Evolutionary conservation across 2,113 vertebrate genomes (phyloP).

Genomic region (Xenopus borealis): DNA sequence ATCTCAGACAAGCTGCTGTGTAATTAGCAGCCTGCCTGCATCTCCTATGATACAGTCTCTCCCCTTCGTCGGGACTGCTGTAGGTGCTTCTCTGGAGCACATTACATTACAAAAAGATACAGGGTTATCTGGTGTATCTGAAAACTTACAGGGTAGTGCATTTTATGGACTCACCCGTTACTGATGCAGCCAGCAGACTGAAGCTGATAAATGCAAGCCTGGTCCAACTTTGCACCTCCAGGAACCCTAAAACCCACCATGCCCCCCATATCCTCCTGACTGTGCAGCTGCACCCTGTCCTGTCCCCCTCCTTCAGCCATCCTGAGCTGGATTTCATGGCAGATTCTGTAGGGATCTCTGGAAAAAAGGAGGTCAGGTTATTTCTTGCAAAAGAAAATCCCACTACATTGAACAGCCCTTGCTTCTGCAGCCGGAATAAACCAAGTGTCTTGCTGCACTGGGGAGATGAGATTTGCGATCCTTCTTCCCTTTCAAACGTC

Average conservation of each 20-base stretch:
- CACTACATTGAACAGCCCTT: conserved; percentile 78
- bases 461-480: conserved; percentile 54
- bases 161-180: conserved; percentile 76
- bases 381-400: conserved; percentile 79
- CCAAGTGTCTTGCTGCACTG: conserved; percentile 74
- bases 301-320: conserved; percentile 63
- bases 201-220: conserved; percentile 82
- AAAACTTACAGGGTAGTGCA: conserved; percentile 15
- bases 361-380: conserved; percentile 67
- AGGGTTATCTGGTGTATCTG: background rate
- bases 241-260: conserved; percentile 75
- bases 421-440: conserved; percentile 89
- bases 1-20: conserved; percentile 39
- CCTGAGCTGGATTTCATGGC: conserved; percentile 77
- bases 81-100: background rate
- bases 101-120: background rate
- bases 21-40: conserved; percentile 38
- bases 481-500: conserved; percentile 19
- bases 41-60: conserved; percentile 13
- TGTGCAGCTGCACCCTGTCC: conserved; percentile 71
- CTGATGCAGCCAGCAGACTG: conserved; percentile 82
- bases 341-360: conserved; percentile 58
- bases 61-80: background rate
- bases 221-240: conserved; percentile 81
- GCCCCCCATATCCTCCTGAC: conserved; percentile 66